Percentiles rank a stretch among this genome's conserved stretches.
These are phyloP conservation scores for Babylonia areolata DNA, from an alignment of 1,140 invertebrate genomes.

Conservation along the genomic window DNA sequence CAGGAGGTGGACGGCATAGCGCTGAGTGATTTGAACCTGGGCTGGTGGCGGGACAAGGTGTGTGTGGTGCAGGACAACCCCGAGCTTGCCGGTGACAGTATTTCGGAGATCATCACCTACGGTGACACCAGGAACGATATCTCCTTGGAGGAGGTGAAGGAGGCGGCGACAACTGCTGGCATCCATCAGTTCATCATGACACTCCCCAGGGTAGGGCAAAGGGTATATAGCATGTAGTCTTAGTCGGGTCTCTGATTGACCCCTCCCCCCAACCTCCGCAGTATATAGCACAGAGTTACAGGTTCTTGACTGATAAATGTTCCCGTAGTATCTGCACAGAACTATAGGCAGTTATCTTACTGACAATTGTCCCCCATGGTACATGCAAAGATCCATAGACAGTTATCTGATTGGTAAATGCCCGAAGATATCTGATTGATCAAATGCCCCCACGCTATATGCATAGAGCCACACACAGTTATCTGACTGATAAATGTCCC, in stretches of 20 bases:
- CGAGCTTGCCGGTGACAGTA: background rate
- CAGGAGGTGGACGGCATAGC: background rate
- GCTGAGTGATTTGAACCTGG: background rate
- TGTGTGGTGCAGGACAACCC: background rate
- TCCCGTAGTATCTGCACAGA: too few species aligned
- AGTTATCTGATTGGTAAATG: too few species aligned
- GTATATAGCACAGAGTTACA: too few species aligned
- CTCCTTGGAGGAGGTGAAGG: background rate
- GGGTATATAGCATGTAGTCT: background rate
- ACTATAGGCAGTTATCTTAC: too few species aligned
- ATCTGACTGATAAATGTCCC: too few species aligned
- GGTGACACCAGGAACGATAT: background rate
- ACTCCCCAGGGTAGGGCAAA: background rate
- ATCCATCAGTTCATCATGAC: background rate
- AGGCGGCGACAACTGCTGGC: background rate
- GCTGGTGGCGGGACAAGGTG: background rate
- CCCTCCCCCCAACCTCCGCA: too few species aligned
- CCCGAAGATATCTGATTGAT: too few species aligned
- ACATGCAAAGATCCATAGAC: too few species aligned
- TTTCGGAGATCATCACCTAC: slow-evolving; percentile 26
- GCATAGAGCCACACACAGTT: too few species aligned
- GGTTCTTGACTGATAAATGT: too few species aligned
- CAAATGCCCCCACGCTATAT: too few species aligned
- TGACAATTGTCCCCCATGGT: too few species aligned
- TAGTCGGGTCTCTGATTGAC: background rate